Conservation (phyloP, 2,888 invertebrate genomes). For the Andrena chrysosceles region DNA sequence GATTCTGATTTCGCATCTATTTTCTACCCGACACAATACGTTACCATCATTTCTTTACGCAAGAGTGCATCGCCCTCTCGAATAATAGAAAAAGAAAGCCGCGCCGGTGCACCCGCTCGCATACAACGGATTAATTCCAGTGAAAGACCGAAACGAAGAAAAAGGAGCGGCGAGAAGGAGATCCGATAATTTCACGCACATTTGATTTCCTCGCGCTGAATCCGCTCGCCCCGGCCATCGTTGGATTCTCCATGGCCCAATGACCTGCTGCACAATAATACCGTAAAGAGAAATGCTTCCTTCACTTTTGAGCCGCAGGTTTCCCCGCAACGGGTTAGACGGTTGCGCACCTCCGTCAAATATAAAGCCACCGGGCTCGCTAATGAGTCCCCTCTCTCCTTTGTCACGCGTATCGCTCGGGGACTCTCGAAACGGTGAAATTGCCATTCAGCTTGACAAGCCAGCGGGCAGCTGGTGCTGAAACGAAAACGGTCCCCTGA, state of each 20-base stretch:
- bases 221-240: conserved; percentile 65
- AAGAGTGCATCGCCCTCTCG: conserved; percentile 4
- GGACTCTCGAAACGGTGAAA: not conserved
- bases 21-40: not conserved
- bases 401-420: not conserved
- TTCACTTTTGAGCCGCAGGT: conserved; percentile 40
- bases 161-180: conserved; percentile 27
- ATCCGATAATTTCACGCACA: conserved; percentile 76
- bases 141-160: conserved; percentile 38
- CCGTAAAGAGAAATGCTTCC: conserved; percentile 61
- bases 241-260: conserved; percentile 68
- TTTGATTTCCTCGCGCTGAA: conserved; percentile 78
- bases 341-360: not conserved
- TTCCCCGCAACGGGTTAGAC: conserved; percentile 31
- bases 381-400: conserved; percentile 16
- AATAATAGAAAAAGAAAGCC: conserved; percentile 3
- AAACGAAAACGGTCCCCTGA: not conserved
- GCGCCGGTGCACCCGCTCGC: conserved; percentile 29
- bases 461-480: not conserved
- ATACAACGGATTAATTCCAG: conserved; percentile 44
- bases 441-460: not conserved
- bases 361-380: not conserved
- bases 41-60: not conserved
- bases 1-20: no score
- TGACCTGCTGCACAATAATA: conserved; percentile 64